phyloP scores from a whole-genome alignment of 2,797 vertebrate species.

The Sebastes melanostomus region DNA sequence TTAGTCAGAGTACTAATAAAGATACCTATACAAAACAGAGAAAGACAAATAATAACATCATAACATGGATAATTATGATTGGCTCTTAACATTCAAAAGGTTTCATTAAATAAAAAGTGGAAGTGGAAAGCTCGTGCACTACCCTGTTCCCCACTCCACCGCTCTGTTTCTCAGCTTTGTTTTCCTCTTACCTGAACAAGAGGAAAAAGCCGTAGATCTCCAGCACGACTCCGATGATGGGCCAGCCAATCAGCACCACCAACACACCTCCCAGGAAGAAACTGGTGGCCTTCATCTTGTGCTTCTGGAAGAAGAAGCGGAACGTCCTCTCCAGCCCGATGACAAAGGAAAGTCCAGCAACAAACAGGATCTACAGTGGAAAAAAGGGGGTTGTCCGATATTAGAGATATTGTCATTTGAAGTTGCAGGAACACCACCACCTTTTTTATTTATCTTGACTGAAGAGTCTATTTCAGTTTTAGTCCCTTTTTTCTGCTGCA shows the following conservation, averaged over 20 bases:
- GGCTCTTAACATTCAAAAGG: background rate
- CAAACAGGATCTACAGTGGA: conserved; percentile 91
- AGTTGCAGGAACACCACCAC: background rate
- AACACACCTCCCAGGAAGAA: conserved; percentile 96
- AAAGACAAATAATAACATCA: background rate
- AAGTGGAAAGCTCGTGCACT: background rate
- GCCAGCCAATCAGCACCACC: conserved; percentile 97
- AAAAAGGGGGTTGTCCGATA: background rate
- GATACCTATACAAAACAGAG: background rate
- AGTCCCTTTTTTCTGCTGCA: too few species aligned
- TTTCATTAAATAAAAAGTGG: too few species aligned
- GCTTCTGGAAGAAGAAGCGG: conserved; percentile 98
- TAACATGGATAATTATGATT: background rate
- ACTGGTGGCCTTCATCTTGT: conserved; percentile 95
- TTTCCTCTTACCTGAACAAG: conserved; percentile 89
- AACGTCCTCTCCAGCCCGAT: conserved; percentile 97
- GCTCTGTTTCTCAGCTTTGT: background rate
- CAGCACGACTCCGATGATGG: conserved; percentile 93
- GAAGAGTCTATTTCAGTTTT: background rate
- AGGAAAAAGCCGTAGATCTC: conserved; percentile 98
- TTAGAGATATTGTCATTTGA: background rate
- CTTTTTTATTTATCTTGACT: background rate
- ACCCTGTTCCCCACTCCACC: background rate
- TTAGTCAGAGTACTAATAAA: background rate
- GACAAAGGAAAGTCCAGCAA: conserved; percentile 94